Evolutionary conservation across 2,113 vertebrate genomes (phyloP).

Genomic region (Pimephales promelas): DNA sequence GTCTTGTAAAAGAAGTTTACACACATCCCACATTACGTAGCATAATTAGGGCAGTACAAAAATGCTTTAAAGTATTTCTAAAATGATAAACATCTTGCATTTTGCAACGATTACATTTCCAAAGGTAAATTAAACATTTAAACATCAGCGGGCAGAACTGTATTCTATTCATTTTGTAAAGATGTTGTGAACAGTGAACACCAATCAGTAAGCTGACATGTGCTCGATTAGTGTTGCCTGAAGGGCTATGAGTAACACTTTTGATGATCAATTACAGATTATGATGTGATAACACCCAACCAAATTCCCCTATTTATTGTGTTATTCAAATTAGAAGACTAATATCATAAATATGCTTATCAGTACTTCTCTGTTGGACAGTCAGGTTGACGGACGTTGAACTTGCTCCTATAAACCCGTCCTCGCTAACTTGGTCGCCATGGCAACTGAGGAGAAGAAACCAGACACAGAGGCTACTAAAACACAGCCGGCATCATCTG

Average conservation of each 20-base stretch:
- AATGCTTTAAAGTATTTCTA: not conserved
- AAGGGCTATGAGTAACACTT: no score
- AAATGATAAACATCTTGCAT: no score
- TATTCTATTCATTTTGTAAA: not conserved
- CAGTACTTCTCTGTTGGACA: slow-evolving; percentile 3
- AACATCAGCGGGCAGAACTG: not conserved
- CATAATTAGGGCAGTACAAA: not conserved
- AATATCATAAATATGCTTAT: not conserved
- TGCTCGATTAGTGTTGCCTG: not conserved
- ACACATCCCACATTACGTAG: not conserved
- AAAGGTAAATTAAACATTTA: not conserved
- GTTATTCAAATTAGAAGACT: not conserved
- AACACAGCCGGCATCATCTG: slow-evolving; percentile 89
- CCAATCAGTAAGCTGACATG: not conserved
- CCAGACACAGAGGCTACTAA: slow-evolving; percentile 92
- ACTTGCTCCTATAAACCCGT: slow-evolving; percentile 53
- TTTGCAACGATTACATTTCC: not conserved
- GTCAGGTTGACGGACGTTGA: slow-evolving; percentile 55
- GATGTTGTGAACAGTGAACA: not conserved
- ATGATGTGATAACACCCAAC: no score
- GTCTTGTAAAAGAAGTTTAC: not conserved
- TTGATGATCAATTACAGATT: no score
- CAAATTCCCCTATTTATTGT: no score
- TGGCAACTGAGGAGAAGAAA: slow-evolving; percentile 99
- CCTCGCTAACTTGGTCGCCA: slow-evolving; percentile 68